phyloP scores from a whole-genome alignment of 2,797 vertebrate species.

The Typhlichthys eigenmanni region DNA sequence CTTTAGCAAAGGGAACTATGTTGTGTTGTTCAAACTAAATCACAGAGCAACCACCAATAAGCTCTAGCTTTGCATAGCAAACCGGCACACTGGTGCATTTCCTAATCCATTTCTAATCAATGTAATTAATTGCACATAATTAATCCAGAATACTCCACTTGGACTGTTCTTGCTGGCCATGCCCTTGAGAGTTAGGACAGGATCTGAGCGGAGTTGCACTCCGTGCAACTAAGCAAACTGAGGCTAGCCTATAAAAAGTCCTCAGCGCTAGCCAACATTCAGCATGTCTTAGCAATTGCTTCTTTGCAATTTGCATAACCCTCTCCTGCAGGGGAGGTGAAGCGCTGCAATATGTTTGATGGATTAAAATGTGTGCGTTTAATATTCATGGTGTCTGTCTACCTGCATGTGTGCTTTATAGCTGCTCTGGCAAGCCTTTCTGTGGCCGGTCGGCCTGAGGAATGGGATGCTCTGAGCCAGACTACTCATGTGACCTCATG shows the following conservation, averaged over 20 bases:
- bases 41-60: background rate
- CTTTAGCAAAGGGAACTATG: background rate
- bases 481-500: constrained; percentile 63
- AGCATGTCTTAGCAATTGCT: constrained; percentile 43
- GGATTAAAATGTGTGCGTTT: background rate
- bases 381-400: constrained; percentile 25
- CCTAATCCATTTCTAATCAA: background rate
- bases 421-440: constrained; percentile 45
- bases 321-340: constrained; percentile 53
- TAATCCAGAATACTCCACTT: constrained; percentile 24
- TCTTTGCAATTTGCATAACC: constrained; percentile 48
- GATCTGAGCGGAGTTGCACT: constrained; percentile 12
- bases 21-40: background rate
- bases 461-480: constrained; percentile 40
- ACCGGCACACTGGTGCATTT: background rate
- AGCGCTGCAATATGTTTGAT: constrained; percentile 2
- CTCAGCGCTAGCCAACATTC: constrained; percentile 30
- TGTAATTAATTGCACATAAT: constrained; percentile 24
- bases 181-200: constrained; percentile 26
- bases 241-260: constrained; percentile 43
- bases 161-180: constrained; percentile 13
- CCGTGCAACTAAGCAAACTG: background rate
- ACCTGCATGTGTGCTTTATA: constrained; percentile 35
- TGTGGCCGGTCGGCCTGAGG: constrained; percentile 42
- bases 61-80: background rate